Base-by-base conservation (phyloP, 2,888 invertebrate genomes). In the Cacoxenus indagator region DNA sequence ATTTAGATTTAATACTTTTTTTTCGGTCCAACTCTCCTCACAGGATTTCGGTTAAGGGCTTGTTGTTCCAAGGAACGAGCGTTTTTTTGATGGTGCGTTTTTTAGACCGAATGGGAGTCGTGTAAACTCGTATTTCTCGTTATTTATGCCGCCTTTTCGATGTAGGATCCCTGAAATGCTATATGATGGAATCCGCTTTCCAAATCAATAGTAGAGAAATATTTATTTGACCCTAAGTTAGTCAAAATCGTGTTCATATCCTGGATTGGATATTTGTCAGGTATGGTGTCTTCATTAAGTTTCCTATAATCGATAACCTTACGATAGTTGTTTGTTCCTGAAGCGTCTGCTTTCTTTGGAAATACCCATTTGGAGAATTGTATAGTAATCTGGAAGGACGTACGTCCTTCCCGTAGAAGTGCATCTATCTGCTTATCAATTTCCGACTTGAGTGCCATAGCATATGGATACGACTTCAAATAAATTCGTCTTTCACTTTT, bases 11-110 rank as follows among this genome's bases (percentile, higher is more conserved):
- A 51, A 4, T 45, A 17, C 9, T 61, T 31, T 65, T 3, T 19
- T 62, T 0, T 64, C n/a, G n/a, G n/a, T n/a, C 26, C 2, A 22
- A 19, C 4, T 22, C 26, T 57, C 57, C 37, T 45, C 62, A 37
- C 1, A 37, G 4, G 11, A 27, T 37, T 4, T 2, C 17, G 0
- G 69, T 71, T 3, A 69, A 9, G 19, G 65, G 71, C n/a, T n/a
- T n/a, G n/a, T n/a, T n/a, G n/a, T n/a, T n/a, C n/a, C n/a, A n/a
- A n/a, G n/a, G n/a, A n/a, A n/a, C n/a, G n/a, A n/a, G n/a, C n/a
- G n/a, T n/a, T n/a, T n/a, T n/a, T n/a, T 37, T 71, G 69, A 29
- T 26, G 68, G 68, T 9, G 70, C 72, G 17, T 70, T 73, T 61
- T 65, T 70, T 4, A 71, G 22, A 64, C 31, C 31, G 31, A 31